Evolutionary conservation across 2,113 vertebrate species (phyloP).

Genomic region (Pterophyllum scalare): DNA sequence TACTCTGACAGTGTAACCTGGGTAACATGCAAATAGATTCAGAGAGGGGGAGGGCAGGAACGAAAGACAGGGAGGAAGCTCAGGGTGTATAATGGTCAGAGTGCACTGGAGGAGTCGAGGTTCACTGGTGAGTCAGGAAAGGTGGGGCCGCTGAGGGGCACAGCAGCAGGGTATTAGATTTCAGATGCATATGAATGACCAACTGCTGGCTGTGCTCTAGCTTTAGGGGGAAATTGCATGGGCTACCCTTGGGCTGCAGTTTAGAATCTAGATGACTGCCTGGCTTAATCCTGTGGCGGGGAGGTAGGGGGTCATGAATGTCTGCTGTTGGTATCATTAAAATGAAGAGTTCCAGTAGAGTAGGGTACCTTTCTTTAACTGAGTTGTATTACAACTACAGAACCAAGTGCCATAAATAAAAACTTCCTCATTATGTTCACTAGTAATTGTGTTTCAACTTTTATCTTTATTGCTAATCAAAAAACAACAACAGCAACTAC

Average conservation of each 20-base stretch:
- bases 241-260: slow-evolving; percentile 75
- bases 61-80: slow-evolving; percentile 19
- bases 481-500: neutral
- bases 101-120: slow-evolving; percentile 66
- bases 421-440: neutral
- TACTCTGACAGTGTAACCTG: slow-evolving; percentile 78
- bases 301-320: slow-evolving; percentile 69
- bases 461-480: neutral
- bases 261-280: slow-evolving; percentile 74
- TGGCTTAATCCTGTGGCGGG: slow-evolving; percentile 65
- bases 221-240: slow-evolving; percentile 75
- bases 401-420: neutral
- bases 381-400: slow-evolving; percentile 11
- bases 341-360: slow-evolving; percentile 61
- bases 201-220: slow-evolving; percentile 75
- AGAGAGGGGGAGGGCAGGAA: neutral
- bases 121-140: slow-evolving; percentile 76
- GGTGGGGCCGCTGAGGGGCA: slow-evolving; percentile 73
- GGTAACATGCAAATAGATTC: slow-evolving; percentile 79
- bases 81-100: slow-evolving; percentile 53
- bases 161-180: slow-evolving; percentile 81
- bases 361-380: neutral
- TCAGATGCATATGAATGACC: slow-evolving; percentile 84
- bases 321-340: slow-evolving; percentile 71
- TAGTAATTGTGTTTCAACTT: slow-evolving; percentile 1